Percentiles rank a stretch among this genome's conserved stretches.
phyloP scores from a whole-genome alignment of 2,797 vertebrate species.

The Neosilurus mollespiculum region DNA sequence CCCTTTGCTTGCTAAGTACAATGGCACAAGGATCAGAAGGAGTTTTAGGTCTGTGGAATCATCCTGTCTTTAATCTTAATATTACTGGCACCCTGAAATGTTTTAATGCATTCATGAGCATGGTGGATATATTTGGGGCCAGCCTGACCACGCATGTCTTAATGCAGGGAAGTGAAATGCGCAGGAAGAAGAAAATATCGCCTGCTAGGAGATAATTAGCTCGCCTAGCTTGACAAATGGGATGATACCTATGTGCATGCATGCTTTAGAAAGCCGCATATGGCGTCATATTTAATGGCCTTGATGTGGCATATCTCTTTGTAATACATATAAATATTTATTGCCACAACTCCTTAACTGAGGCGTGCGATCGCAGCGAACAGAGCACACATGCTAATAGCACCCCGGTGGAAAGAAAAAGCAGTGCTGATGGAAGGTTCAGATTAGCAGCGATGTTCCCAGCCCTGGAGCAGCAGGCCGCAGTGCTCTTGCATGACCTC shows the following conservation, averaged over 20 bases:
- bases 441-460: constrained; percentile 42
- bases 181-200: constrained; percentile 89
- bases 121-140: constrained; percentile 87
- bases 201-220: constrained; percentile 94
- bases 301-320: constrained; percentile 75
- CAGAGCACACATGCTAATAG: constrained; percentile 55
- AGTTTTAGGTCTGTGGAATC: constrained; percentile 81
- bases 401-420: constrained; percentile 51
- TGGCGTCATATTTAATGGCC: constrained; percentile 87
- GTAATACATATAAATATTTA: constrained; percentile 85
- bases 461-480: constrained; percentile 4
- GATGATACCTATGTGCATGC: constrained; percentile 95
- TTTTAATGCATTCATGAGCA: constrained; percentile 99
- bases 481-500: neutral
- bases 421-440: constrained; percentile 49
- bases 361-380: constrained; percentile 51
- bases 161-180: constrained; percentile 95
- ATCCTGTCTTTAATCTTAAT: constrained; percentile 84
- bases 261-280: constrained; percentile 89
- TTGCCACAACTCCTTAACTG: constrained; percentile 70
- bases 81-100: constrained; percentile 89
- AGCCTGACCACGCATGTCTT: constrained; percentile 91
- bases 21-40: constrained; percentile 83
- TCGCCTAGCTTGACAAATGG: constrained; percentile 96
- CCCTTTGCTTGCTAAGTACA: constrained; percentile 63